Evolutionary conservation across 2,113 vertebrate species (phyloP), one percentile per base, ranked within the genome.

Genomic region (Excalfactoria chinensis): DNA sequence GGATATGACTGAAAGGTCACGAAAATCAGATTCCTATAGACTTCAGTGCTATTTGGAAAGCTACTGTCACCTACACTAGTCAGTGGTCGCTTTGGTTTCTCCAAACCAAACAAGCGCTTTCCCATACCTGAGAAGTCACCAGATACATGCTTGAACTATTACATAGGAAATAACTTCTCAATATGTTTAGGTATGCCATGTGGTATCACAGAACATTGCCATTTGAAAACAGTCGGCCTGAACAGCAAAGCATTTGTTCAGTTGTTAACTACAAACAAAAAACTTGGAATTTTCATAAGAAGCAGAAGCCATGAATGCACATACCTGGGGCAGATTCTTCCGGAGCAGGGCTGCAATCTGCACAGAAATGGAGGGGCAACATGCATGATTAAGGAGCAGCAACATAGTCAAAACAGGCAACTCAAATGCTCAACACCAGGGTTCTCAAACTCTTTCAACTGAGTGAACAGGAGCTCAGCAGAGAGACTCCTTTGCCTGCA

Each of bases 271-370:
- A 41, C 15, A 58, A 95, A 89, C 53, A 77, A 81, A 80, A 80
- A 13, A 67, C 21, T 49, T 77, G 76, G 58, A 18, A 43, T 73
- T 92, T 85, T 93, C 69, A 81, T 88, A 90, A 95, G 80, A 94
- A 89, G 94, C 94, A 84, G 90, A 97, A 97, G 95, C 95, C 93
- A 95, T 76, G 96, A 96, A 89, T 94, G 97, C 95, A 98, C 99
- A 97, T 99, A 99, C 99, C 99, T 99, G 99, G 98, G 55, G 97
- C 98, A 77, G 98, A 97, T 97, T 99, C 99, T 98, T 99, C 99
- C 80, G 97, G 95, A 97, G 97, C 63, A 67, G 98, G 98, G 97
- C 98, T 98, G 98, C 98, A 98, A 99, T 99, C 99, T 99, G 98
- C 97, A 99, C 97, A 98, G 98, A 98, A 98, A 98, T 97, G 97